Conservation (phyloP, 92 coral and sea anemone species). For the Palythoa heliodiscus region DNA sequence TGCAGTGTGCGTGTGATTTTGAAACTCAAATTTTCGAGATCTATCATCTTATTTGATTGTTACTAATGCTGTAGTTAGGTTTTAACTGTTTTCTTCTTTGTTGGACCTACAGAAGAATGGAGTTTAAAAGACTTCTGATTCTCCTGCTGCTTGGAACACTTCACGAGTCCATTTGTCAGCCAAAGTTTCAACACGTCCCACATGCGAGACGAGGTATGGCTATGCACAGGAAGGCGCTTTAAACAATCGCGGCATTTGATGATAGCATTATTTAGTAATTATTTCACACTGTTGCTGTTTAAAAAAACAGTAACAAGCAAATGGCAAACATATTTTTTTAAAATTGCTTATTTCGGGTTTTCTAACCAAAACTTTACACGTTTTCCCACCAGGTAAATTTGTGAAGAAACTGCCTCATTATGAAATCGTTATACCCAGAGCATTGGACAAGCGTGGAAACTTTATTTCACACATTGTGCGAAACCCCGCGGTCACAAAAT, state of each 20-base stretch:
- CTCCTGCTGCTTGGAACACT: constrained; percentile 19
- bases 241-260: background rate
- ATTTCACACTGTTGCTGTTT: background rate
- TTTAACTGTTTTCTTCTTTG: background rate
- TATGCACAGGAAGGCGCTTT: background rate
- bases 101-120: constrained; percentile 19
- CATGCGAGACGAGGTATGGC: constrained; percentile 32
- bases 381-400: constrained; percentile 40
- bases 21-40: background rate
- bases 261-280: constrained; percentile 27
- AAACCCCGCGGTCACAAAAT: background rate
- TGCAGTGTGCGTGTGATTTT: constrained; percentile 1
- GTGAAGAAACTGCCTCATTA: constrained; percentile 33
- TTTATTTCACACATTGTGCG: constrained; percentile 75
- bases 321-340: background rate
- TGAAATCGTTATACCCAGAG: constrained; percentile 65
- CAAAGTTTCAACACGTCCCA: constrained; percentile 30
- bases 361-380: background rate
- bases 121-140: constrained; percentile 7
- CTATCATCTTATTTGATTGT: background rate
- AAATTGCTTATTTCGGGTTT: background rate
- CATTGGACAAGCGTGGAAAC: constrained; percentile 67
- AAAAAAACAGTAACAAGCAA: background rate
- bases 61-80: too few relatives aligned
- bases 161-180: constrained; percentile 35